Percentiles rank a stretch among this genome's conserved stretches.
Conservation (phyloP, 2,113 vertebrate species). For the Epinephelus cyanopodus region DNA sequence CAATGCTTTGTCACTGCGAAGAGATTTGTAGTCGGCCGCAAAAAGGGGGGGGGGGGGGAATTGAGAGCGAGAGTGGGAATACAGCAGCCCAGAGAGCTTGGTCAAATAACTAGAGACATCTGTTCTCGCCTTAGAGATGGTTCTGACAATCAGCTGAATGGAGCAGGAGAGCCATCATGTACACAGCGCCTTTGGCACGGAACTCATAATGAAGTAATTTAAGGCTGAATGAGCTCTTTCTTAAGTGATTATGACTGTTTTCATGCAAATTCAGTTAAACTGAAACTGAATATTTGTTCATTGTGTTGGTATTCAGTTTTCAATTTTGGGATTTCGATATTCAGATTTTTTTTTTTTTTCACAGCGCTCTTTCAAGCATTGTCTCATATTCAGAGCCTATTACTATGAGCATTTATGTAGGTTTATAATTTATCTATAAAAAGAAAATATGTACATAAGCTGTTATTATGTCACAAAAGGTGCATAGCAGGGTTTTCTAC, state of each 20-base stretch:
- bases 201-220: conserved; percentile 34
- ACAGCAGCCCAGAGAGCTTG: conserved; percentile 40
- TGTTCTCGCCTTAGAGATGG: conserved; percentile 52
- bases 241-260: conserved; percentile 30
- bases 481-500: too few relatives aligned
- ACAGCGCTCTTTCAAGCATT: too few relatives aligned
- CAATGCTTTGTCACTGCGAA: conserved; percentile 65
- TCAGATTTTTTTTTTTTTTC: too few relatives aligned
- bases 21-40: conserved; percentile 63
- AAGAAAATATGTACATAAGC: too few relatives aligned
- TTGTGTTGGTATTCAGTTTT: too few relatives aligned
- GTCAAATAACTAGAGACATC: conserved; percentile 64
- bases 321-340: too few relatives aligned
- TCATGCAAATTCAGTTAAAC: conserved; percentile 37
- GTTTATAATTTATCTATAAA: too few relatives aligned
- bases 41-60: not conserved
- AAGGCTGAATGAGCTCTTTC: conserved; percentile 26
- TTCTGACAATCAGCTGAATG: conserved; percentile 55
- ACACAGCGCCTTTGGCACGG: not conserved
- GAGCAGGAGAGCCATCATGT: conserved; percentile 30
- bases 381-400: too few relatives aligned
- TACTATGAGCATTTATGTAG: too few relatives aligned
- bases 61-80: conserved; percentile 45
- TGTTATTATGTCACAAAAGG: too few relatives aligned
- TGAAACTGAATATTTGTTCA: too few relatives aligned